These are phyloP conservation scores for Coranthus polyacanthus DNA, from an alignment of 2,797 vertebrate genomes.

Conservation along the genomic window DNA sequence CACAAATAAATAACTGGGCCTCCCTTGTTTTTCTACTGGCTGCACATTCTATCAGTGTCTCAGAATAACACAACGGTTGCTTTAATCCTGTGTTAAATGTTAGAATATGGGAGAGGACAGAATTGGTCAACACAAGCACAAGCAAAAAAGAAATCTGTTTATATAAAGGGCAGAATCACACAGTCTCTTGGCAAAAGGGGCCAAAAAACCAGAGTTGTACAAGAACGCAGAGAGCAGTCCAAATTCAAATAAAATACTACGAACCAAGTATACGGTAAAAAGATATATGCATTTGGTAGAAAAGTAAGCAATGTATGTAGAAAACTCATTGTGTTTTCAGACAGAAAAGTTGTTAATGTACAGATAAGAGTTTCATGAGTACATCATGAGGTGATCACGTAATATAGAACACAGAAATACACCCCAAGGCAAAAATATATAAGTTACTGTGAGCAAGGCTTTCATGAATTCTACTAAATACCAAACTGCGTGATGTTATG, in stretches of 20 bases:
- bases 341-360: neutral
- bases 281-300: too few relatives aligned
- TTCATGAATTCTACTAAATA: neutral
- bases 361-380: neutral
- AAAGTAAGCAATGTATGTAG: too few relatives aligned
- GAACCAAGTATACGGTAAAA: too few relatives aligned
- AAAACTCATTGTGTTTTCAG: too few relatives aligned
- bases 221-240: neutral
- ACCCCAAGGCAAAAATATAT: neutral
- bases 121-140: slow-evolving; percentile 8
- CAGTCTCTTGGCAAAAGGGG: neutral
- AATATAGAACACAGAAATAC: neutral
- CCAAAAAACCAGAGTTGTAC: too few relatives aligned
- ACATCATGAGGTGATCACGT: slow-evolving; percentile 18
- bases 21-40: slow-evolving; percentile 8
- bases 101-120: neutral
- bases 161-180: neutral
- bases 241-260: neutral
- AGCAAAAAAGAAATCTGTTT: neutral
- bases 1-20: slow-evolving; percentile 5
- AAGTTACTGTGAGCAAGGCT: neutral
- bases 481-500: neutral
- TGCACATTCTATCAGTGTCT: neutral
- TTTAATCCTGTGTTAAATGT: slow-evolving; percentile 11
- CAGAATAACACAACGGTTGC: neutral